Evolutionary conservation across 2,888 invertebrate species (phyloP).

Genomic region (Adelphocoris suturalis): DNA sequence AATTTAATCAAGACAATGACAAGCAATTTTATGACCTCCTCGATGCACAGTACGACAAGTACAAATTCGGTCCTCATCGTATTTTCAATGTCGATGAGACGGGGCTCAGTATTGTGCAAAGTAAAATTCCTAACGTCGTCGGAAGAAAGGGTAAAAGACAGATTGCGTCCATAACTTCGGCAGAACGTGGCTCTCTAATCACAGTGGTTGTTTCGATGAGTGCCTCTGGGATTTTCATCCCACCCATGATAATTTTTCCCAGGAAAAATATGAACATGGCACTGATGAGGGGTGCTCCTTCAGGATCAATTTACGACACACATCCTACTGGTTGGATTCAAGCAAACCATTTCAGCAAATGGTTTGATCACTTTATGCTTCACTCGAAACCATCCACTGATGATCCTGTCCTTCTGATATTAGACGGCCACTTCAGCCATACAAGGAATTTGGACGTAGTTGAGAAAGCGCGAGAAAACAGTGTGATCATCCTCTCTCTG

Average conservation of each 20-base stretch:
- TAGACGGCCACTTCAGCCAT: too few species aligned
- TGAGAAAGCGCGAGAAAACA: too few species aligned
- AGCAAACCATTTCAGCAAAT: conserved; percentile 72
- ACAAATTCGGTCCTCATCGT: conserved; percentile 68
- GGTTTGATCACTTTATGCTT: conserved; percentile 71
- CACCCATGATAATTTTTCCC: conserved; percentile 76
- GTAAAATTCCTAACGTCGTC: conserved; percentile 75
- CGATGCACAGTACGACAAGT: conserved; percentile 61
- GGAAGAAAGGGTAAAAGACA: conserved; percentile 75
- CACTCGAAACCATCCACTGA: conserved; percentile 75
- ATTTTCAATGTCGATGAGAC: conserved; percentile 76
- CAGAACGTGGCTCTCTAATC: conserved; percentile 76
- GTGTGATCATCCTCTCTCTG: conserved; percentile 77
- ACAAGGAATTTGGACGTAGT: too few species aligned
- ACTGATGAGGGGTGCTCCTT: conserved; percentile 77
- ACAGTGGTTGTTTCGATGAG: conserved; percentile 74
- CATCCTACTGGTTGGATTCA: conserved; percentile 77
- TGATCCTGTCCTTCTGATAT: too few species aligned
- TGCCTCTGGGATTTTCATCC: conserved; percentile 75
- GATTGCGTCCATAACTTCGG: conserved; percentile 76
- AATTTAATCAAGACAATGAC: background rate
- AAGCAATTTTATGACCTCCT: background rate
- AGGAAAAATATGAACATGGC: conserved; percentile 75
- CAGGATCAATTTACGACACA: conserved; percentile 75
- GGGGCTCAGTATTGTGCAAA: conserved; percentile 76